A percentile compares a stretch with the other conserved stretches of the same genome.
phyloP scores from a whole-genome alignment of 2,113 vertebrate species.

The Megatriorchis doriae region DNA sequence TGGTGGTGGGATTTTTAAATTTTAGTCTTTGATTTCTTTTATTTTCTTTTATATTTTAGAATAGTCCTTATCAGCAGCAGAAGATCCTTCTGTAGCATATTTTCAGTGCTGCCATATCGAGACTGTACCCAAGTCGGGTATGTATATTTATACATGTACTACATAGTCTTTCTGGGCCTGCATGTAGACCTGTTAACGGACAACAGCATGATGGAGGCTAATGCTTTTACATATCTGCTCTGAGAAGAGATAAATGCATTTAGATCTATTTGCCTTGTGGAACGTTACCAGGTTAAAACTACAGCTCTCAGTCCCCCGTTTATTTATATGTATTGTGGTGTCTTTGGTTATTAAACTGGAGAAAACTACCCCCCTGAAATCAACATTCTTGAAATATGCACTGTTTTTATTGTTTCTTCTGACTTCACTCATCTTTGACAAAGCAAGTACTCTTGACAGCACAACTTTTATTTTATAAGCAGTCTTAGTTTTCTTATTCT shows the following conservation, averaged over 20 bases:
- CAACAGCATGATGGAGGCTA: not conserved
- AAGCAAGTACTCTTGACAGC: not conserved
- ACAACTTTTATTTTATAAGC: not conserved
- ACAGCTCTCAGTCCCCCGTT: not conserved
- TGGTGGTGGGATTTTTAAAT: constrained; percentile 48
- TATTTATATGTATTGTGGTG: not conserved
- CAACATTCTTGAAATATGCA: not conserved
- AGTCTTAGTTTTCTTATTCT: not conserved
- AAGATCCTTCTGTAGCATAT: constrained; percentile 99
- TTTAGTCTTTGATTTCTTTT: constrained; percentile 75
- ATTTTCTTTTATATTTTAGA: constrained; percentile 86
- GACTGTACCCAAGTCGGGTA: constrained; percentile 98
- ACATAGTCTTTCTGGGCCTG: constrained; percentile 27
- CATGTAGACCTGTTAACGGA: not conserved
- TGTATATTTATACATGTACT: constrained; percentile 77
- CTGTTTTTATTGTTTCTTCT: not conserved
- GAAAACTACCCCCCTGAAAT: not conserved
- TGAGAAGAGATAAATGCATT: not conserved
- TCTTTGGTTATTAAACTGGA: not conserved
- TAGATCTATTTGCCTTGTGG: not conserved
- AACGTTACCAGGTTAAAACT: not conserved
- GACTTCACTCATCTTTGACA: not conserved
- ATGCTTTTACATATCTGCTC: constrained; percentile 4
- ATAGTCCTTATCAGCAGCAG: constrained; percentile 99
- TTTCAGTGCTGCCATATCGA: constrained; percentile 99